phyloP scores from a whole-genome alignment of 2,113 vertebrate species.

The Brachirus orientalis region DNA sequence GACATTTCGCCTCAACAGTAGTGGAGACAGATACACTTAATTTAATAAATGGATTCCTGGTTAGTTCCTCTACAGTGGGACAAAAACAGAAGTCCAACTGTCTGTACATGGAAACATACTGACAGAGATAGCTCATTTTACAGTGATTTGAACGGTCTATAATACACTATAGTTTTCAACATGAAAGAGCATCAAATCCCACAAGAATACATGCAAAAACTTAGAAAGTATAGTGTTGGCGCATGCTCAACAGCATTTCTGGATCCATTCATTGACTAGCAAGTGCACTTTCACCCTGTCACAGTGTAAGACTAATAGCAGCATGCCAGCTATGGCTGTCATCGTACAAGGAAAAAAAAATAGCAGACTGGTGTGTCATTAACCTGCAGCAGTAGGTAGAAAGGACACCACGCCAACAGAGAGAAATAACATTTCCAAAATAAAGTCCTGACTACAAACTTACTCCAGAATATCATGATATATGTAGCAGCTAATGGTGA shows the following conservation, averaged over 20 bases:
- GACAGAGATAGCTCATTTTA: no score
- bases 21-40: no score
- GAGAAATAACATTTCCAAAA: constrained; percentile 62
- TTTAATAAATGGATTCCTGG: no score
- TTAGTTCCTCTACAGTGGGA: no score
- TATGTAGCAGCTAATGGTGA: constrained; percentile 75
- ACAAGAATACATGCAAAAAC: constrained; percentile 14
- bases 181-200: not conserved
- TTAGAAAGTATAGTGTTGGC: not conserved
- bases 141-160: no score
- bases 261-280: constrained; percentile 1
- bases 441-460: constrained; percentile 59
- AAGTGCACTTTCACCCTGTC: constrained; percentile 33
- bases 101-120: no score
- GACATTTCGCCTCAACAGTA: no score
- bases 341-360: constrained; percentile 36
- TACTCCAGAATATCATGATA: constrained; percentile 59
- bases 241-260: constrained; percentile 1
- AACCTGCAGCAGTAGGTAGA: constrained; percentile 59
- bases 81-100: no score
- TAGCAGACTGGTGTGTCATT: constrained; percentile 60
- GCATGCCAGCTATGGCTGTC: constrained; percentile 25
- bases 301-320: constrained; percentile 20
- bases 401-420: constrained; percentile 67
- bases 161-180: no score